phyloP scores from a whole-genome alignment of 1,140 invertebrate genomes.

The Sycobia sp. region DNA sequence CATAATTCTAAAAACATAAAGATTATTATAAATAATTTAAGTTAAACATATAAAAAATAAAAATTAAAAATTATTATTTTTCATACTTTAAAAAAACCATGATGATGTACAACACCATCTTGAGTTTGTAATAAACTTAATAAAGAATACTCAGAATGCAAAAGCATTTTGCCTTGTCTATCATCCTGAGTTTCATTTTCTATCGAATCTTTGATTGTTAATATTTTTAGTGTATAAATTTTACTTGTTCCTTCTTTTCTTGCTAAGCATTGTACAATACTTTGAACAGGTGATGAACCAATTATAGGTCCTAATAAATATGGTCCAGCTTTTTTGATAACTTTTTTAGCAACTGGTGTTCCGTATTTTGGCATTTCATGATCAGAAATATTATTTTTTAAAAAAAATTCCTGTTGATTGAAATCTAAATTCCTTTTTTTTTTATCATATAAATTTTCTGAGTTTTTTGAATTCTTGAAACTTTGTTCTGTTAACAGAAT shows the following conservation, averaged over 20 bases:
- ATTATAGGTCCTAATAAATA: slow-evolving; percentile 76
- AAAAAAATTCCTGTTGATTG: neutral
- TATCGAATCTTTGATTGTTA: slow-evolving; percentile 63
- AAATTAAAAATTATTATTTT: neutral
- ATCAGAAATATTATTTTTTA: slow-evolving; percentile 12
- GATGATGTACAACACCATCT: slow-evolving; percentile 78
- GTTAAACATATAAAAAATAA: neutral
- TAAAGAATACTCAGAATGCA: slow-evolving; percentile 82
- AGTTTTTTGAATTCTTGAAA: neutral
- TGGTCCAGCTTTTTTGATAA: slow-evolving; percentile 69
- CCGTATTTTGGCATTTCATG: slow-evolving; percentile 43
- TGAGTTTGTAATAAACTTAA: slow-evolving; percentile 74
- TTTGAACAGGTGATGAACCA: slow-evolving; percentile 77
- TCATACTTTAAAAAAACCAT: slow-evolving; percentile 80
- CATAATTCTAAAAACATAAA: slow-evolving; percentile 73
- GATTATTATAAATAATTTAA: slow-evolving; percentile 12
- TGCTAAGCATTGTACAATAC: slow-evolving; percentile 80
- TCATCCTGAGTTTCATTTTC: slow-evolving; percentile 77
- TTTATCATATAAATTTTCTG: neutral
- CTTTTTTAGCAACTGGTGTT: slow-evolving; percentile 47
- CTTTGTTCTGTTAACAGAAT: neutral
- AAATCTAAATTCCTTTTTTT: neutral
- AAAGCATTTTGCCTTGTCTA: slow-evolving; percentile 79
- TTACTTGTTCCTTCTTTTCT: slow-evolving; percentile 75
- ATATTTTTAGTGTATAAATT: slow-evolving; percentile 79